Evolutionary conservation across 2,888 invertebrate genomes (phyloP), one percentile per base, ranked within the genome.

Genomic region (Ichneumoninae sp.): DNA sequence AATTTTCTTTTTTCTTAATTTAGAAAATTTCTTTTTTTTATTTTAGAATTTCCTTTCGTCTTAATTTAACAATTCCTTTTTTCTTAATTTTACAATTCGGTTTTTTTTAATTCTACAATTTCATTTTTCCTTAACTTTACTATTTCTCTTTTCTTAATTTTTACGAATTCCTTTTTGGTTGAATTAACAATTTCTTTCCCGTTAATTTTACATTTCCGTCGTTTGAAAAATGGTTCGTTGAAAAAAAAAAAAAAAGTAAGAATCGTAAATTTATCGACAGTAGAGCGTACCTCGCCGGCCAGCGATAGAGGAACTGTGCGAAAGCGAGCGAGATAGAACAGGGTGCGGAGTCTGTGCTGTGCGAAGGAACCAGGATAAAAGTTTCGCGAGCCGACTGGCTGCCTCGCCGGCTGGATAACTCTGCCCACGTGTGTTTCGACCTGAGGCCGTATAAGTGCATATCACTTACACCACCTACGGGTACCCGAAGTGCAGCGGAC

Each of bases 361-460:
- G 65, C 52, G 52, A 75, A 54, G 74, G 71, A 19, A 74, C 74
- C 75, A 50, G 75, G 75, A 75, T 75, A 75, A 75, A 74, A 71
- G 57, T 69, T 77, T 69, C 60, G 47, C 77, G 77, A 77, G 47
- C 69, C 66, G 68, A 76, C 52, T 54, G 36, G 47, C 13, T 36
- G 50, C 40, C 60, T 57, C 10, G 70, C 52, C 47, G 26, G 50
- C 65, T 36, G 76, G 26, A 66, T 68, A 54, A 36, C 66, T 71
- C 82, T 84, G 82, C 86, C 86, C 86, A 87, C 86, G 83, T 86
- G 82, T 85, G 75, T 80, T 79, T 26, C 76, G 82, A 77, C 77
- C 87, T 72, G 60, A 57, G 70, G 80, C 89, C 88, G 87, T 90
- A 90, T 89, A 89, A 90, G 88, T 86, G 66, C 78, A 86, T 87